These are phyloP conservation scores for Gymnarchus niloticus DNA, from an alignment of 2,113 vertebrate species.

Conservation along the genomic window DNA sequence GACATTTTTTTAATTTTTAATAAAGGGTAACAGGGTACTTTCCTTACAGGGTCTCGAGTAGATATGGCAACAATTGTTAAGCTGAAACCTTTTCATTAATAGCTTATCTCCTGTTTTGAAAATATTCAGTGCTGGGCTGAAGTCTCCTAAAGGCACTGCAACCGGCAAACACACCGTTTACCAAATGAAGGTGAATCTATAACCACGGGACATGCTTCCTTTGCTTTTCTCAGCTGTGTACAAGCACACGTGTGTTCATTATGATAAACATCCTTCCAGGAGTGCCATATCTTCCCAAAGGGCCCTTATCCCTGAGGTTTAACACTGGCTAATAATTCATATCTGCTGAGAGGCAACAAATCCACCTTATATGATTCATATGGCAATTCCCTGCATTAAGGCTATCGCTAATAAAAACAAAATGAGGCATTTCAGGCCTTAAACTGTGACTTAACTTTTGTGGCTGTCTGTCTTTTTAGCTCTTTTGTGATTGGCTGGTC, in stretches of 20 bases:
- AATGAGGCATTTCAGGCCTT: not conserved
- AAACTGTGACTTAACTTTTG: not conserved
- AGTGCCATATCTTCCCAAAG: not conserved
- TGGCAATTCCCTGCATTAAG: not conserved
- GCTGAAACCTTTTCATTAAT: not conserved
- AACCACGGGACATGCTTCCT: not conserved
- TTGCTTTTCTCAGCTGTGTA: not conserved
- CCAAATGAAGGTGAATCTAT: not conserved
- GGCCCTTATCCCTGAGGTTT: not conserved
- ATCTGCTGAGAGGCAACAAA: not conserved
- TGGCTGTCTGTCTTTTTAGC: not conserved
- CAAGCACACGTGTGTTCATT: not conserved
- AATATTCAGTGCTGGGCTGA: not conserved
- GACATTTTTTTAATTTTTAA: not conserved
- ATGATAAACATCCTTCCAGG: not conserved
- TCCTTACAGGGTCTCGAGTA: not conserved
- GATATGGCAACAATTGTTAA: not conserved
- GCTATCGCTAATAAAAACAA: not conserved
- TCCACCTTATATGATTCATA: not conserved
- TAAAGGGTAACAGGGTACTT: not conserved
- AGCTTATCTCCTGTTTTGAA: not conserved
- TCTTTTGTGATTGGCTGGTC: not conserved
- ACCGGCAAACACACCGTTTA: not conserved
- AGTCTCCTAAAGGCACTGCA: not conserved
- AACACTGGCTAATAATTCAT: not conserved